A percentile compares a stretch with the other conserved stretches of the same genome.
These are phyloP conservation scores for Hypselothyrea guttata DNA, from an alignment of 2,888 invertebrate genomes.

Conservation along the genomic window DNA sequence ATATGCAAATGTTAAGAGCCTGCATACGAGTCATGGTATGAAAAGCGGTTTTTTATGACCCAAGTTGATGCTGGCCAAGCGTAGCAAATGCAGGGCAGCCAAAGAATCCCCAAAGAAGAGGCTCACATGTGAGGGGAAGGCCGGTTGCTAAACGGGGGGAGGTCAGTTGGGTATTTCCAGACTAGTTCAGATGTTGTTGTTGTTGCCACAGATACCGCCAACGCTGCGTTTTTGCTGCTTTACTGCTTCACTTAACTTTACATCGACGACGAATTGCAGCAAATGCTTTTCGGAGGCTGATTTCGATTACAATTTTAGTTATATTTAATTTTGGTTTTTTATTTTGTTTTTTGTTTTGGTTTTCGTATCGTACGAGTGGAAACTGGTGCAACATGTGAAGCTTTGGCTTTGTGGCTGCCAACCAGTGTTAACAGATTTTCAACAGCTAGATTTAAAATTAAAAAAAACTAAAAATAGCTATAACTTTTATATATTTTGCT, in stretches of 20 bases:
- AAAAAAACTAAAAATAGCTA: too few species aligned
- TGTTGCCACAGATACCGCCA: conserved; percentile 55
- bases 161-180: conserved; percentile 52
- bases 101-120: conserved; percentile 45
- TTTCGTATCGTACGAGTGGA: conserved; percentile 35
- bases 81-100: conserved; percentile 56
- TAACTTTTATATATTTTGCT: too few species aligned
- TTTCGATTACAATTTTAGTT: conserved; percentile 44
- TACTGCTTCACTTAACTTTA: conserved; percentile 48
- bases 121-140: conserved; percentile 17
- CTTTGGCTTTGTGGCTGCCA: conserved; percentile 45
- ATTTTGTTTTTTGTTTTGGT: conserved; percentile 12
- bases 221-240: conserved; percentile 19
- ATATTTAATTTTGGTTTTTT: conserved; percentile 42
- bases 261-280: conserved; percentile 38
- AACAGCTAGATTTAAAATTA: too few species aligned
- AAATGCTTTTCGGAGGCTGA: conserved; percentile 46
- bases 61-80: conserved; percentile 36
- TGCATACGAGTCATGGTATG: neutral
- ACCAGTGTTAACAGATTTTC: conserved; percentile 26
- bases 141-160: neutral
- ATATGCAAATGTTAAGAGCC: neutral
- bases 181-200: conserved; percentile 7
- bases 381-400: conserved; percentile 63
- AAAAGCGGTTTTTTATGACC: conserved; percentile 28